Conservation (phyloP, 2,797 vertebrate species). For the Neopelma chrysocephalum region DNA sequence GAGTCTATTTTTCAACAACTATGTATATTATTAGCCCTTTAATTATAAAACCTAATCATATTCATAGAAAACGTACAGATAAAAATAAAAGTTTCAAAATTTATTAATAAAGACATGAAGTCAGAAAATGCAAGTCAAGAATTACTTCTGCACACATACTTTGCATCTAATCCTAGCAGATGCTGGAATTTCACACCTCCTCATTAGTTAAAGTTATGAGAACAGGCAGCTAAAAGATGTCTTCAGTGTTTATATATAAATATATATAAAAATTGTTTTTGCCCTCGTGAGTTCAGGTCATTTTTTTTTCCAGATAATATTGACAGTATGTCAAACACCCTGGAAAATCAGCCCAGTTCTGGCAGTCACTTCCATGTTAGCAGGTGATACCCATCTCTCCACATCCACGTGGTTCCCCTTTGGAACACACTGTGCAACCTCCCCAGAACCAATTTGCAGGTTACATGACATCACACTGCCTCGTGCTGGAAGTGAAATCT, state of each 20-base stretch:
- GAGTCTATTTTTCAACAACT: not conserved
- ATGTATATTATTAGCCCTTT: not conserved
- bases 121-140: not conserved
- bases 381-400: not conserved
- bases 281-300: not conserved
- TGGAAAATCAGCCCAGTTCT: not conserved
- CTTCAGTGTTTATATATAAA: not conserved
- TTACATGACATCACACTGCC: not conserved
- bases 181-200: not conserved
- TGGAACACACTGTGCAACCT: not conserved
- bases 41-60: not conserved
- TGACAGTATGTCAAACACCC: not conserved
- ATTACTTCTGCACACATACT: not conserved
- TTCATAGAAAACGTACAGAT: not conserved
- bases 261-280: not conserved
- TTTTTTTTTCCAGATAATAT: not conserved
- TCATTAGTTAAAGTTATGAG: not conserved
- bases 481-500: not conserved
- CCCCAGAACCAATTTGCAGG: not conserved
- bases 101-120: not conserved
- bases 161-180: not conserved
- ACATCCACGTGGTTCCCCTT: not conserved
- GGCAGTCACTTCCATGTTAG: not conserved
- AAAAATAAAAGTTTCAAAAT: not conserved
- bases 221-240: not conserved